Evolutionary conservation across 1,140 invertebrate genomes (phyloP), one percentile per base, ranked within the genome.

Genomic region (Lycorma delicatula): DNA sequence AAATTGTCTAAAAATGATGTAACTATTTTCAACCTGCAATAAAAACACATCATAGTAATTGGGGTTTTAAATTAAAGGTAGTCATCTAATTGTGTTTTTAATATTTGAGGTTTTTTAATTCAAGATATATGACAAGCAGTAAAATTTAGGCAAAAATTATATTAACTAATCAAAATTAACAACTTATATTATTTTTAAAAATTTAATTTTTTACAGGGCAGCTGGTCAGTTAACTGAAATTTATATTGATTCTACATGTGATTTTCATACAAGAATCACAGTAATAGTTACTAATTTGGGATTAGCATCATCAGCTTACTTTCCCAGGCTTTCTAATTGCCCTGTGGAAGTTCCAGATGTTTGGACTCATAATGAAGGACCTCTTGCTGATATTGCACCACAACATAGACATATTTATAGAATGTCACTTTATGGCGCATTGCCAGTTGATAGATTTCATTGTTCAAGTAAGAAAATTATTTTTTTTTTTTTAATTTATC

Each of bases 201-300:
- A 36, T 36, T 36, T n/a, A 7, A 26, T 44, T 48, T 38, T 1
- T 44, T 55, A 5, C 54, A 68, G 71, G 48, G 58, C 66, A n/a
- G 59, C 61, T 16, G 74, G 68, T 7, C 66, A 66, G 22, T 70
- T 77, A 3, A 72, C 72, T 16, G 70, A 76, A 61, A 67, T 76
- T 3, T 70, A 75, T 51, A 63, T 71, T 4, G 72, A 77, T 48
- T 68, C 66, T 31, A 71, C 70, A 0, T 65, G 67, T 47, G 54
- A 66, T 3, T 67, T 68, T 58, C 68, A 68, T 52, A 75, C 74
- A 5, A 57, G 63, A 22, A 60, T 77, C 16, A 72, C 66, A 13
- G 64, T 71, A 4, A 69, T 75, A 62, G 65, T 77, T 9, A 72
- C 68, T 6, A 77, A 77, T 62, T 66, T 62, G 20, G 74, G 74